Evolutionary conservation across 2,888 invertebrate genomes (phyloP), one percentile per base, ranked within the genome.

Genomic region (Lasioglossum malachurum): DNA sequence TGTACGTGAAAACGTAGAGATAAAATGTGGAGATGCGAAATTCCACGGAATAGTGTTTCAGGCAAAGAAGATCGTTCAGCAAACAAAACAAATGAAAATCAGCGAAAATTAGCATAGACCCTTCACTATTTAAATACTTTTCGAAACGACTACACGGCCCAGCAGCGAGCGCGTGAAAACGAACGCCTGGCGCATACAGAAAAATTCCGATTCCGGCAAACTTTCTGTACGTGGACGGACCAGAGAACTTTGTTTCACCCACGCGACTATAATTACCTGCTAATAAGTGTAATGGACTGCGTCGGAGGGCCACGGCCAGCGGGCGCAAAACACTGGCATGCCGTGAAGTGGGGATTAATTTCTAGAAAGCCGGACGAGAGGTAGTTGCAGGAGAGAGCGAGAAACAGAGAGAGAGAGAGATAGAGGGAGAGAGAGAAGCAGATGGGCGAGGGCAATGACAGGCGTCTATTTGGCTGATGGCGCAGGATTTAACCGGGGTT

Each of bases 271-370:
- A 87, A 78, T 88, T 84, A 88, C 85, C 76, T 79, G 87, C 81
- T 90, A 90, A 91, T 91, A 91, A 91, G 90, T 82, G 90, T 91
- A 91, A 91, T 91, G 90, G 91, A 87, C 80, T 81, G 82, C 83
- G 73, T 81, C 72, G 71, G 81, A 71, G 78, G 82, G 67, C 76
- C 31, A 71, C 73, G 83, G 67, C 78, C 23, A 75, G 53, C 75
- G 77, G 12, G 67, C 71, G 75, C 53, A 79, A 88, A 89, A 89
- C 84, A 57, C 69, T 10, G 38, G 53, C 12, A 3, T 12, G 67
- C 38, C 80, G 46, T 64, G 78, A n/a, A 44, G 41, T 53, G 53
- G 10, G 67, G 60, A 60, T 44, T 31, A n/a, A 19, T 71, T 41
- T 14, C 41, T 69, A 38, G 69, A 69, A 69, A 23, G 38, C 35